phyloP scores from a whole-genome alignment of 92 coral and sea anemone genomes.

The Galaxea fascicularis region DNA sequence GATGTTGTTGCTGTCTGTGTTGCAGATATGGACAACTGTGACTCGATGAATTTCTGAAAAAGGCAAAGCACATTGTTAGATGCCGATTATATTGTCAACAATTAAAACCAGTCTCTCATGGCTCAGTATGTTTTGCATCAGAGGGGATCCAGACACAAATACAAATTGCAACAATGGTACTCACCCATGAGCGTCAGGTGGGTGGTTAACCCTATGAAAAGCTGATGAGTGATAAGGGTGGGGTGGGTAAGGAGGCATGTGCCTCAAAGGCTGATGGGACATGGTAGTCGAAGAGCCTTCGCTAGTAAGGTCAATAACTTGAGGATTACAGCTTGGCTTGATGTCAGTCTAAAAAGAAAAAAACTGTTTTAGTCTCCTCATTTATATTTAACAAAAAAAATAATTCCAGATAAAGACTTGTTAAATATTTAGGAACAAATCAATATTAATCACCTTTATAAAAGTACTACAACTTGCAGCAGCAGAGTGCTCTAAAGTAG shows the following conservation, averaged over 20 bases:
- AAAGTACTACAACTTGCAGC: slow-evolving; percentile 63
- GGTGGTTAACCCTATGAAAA: slow-evolving; percentile 82
- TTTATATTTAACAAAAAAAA: background rate
- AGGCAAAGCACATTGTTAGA: background rate
- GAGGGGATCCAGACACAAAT: too few species aligned
- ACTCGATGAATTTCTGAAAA: slow-evolving; percentile 41
- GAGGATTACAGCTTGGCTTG: slow-evolving; percentile 72
- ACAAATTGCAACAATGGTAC: background rate
- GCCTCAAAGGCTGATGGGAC: slow-evolving; percentile 88
- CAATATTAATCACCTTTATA: slow-evolving; percentile 48
- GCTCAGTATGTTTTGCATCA: too few species aligned
- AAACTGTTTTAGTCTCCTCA: background rate
- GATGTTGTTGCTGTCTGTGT: slow-evolving; percentile 74
- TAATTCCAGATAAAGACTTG: background rate
- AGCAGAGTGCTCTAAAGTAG: slow-evolving; percentile 65
- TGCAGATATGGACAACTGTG: slow-evolving; percentile 85
- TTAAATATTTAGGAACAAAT: background rate
- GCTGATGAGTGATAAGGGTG: slow-evolving; percentile 87
- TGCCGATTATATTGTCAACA: background rate
- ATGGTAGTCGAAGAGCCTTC: slow-evolving; percentile 73
- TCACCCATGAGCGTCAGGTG: slow-evolving; percentile 86
- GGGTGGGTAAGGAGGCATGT: slow-evolving; percentile 76
- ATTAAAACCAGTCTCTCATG: background rate
- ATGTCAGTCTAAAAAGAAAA: slow-evolving; percentile 73
- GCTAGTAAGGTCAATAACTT: slow-evolving; percentile 80